phyloP scores from a whole-genome alignment of 2,888 invertebrate genomes.

The Lepetodrilus schrolli region DNA sequence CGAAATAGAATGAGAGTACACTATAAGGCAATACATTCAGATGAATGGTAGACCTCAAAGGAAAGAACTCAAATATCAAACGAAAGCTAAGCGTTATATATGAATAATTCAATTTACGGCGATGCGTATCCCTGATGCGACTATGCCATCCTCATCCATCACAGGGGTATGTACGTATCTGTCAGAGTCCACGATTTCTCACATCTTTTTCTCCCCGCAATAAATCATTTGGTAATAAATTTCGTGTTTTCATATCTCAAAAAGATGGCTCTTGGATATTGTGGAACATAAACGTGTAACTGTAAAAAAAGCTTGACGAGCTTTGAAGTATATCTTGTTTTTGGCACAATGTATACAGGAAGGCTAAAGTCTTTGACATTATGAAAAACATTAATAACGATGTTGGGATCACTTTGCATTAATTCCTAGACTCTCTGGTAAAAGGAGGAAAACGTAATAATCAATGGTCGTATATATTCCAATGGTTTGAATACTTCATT shows the following conservation, averaged over 20 bases:
- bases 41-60: background rate
- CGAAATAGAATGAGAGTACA: too few species aligned
- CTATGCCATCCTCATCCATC: constrained; percentile 3
- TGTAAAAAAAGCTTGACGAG: background rate
- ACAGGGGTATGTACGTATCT: background rate
- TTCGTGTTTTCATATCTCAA: constrained; percentile 21
- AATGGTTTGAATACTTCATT: too few species aligned
- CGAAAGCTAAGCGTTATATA: constrained; percentile 2
- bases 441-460: too few species aligned
- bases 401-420: too few species aligned
- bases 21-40: too few species aligned
- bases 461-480: too few species aligned
- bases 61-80: constrained; percentile 12
- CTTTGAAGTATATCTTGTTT: constrained; percentile 19
- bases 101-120: constrained; percentile 19
- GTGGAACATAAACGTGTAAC: constrained; percentile 16
- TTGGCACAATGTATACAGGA: background rate
- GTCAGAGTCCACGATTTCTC: background rate
- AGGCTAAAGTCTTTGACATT: background rate
- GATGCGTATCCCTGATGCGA: background rate
- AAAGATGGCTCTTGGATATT: background rate
- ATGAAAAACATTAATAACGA: too few species aligned
- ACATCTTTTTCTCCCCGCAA: background rate
- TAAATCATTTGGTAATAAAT: constrained; percentile 20
- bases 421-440: too few species aligned